These are phyloP conservation scores for Ectropis crepuscularia DNA, from an alignment of 2,888 invertebrate species.

Conservation along the genomic window DNA sequence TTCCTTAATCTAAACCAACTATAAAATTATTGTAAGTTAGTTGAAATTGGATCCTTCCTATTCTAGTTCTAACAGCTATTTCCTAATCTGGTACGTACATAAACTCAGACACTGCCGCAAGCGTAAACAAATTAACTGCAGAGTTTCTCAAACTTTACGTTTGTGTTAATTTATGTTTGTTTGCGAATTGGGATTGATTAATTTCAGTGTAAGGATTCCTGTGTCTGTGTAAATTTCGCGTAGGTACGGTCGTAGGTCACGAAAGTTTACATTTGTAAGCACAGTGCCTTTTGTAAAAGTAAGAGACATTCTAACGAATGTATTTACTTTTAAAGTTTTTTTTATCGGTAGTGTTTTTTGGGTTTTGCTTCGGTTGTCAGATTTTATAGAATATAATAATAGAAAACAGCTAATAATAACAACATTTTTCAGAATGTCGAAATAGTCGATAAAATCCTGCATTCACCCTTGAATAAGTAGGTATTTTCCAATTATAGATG, in stretches of 20 bases:
- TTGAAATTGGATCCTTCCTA: neutral
- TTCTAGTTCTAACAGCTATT: neutral
- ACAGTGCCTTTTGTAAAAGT: too few species aligned
- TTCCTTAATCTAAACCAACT: too few species aligned
- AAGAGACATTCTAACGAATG: too few species aligned
- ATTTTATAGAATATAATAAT: too few species aligned
- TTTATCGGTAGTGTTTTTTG: too few species aligned
- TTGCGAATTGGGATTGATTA: slow-evolving; percentile 48
- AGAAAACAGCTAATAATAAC: too few species aligned
- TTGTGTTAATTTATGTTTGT: slow-evolving; percentile 50
- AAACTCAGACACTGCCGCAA: slow-evolving; percentile 58
- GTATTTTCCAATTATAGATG: too few species aligned
- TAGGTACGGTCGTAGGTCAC: neutral
- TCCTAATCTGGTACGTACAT: slow-evolving; percentile 43
- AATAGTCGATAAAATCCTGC: too few species aligned
- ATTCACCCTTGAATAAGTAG: too few species aligned
- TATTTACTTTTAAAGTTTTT: too few species aligned
- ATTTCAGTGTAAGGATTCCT: slow-evolving; percentile 18
- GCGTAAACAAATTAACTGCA: slow-evolving; percentile 72
- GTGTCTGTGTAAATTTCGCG: neutral
- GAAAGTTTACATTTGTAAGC: neutral
- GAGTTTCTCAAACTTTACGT: slow-evolving; percentile 65
- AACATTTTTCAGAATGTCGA: too few species aligned
- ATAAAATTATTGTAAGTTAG: neutral
- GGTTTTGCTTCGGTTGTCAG: too few species aligned